Conservation (phyloP, 2,113 vertebrate species). For the Brienomyrus brachyistius region DNA sequence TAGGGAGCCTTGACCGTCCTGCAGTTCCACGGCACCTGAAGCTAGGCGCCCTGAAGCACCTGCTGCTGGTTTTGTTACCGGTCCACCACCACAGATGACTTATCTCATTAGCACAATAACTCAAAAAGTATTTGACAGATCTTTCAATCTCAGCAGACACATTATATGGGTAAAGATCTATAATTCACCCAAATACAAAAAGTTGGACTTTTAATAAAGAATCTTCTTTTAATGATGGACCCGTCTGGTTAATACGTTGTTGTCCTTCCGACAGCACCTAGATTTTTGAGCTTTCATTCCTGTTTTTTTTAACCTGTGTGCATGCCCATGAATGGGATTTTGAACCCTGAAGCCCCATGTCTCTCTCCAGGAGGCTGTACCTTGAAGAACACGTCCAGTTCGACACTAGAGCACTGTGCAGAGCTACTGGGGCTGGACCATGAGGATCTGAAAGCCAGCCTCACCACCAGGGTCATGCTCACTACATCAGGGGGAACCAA, state of each 20-base stretch:
- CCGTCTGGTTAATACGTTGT: background rate
- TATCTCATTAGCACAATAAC: background rate
- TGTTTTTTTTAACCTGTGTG: background rate
- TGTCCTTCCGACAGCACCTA: background rate
- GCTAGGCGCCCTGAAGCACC: constrained; percentile 82
- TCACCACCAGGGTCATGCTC: constrained; percentile 92
- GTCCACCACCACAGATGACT: background rate
- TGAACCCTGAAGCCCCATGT: background rate
- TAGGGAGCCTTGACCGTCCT: background rate
- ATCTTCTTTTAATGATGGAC: background rate
- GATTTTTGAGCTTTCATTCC: background rate
- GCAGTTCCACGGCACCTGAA: constrained; percentile 70
- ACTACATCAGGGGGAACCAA: constrained; percentile 97
- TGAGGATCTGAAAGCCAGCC: constrained; percentile 84
- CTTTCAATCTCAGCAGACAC: background rate
- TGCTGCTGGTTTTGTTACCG: constrained; percentile 45
- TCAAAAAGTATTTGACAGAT: background rate
- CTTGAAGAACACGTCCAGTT: constrained; percentile 71
- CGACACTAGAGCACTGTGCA: constrained; percentile 77
- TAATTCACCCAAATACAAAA: background rate
- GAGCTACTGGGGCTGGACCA: constrained; percentile 82
- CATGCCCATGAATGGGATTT: background rate
- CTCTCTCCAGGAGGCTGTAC: constrained; percentile 76
- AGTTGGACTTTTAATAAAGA: background rate
- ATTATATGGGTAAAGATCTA: background rate